Percentiles rank a stretch among this genome's conserved stretches.
These are phyloP conservation scores for Rhagium mordax DNA, from an alignment of 2,888 invertebrate genomes.

Conservation along the genomic window DNA sequence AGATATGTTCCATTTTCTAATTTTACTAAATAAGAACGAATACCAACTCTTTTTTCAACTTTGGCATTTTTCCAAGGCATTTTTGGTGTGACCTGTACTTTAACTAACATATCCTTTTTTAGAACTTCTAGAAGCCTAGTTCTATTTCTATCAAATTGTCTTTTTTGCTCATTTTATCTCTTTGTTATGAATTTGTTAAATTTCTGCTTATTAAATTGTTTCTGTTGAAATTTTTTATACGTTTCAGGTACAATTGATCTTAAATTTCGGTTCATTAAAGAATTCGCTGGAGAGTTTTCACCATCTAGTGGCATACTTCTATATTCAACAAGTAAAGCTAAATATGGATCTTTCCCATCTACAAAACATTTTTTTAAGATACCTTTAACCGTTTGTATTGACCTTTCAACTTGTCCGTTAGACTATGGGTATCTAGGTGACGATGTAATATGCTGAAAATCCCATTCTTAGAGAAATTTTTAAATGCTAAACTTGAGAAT, in stretches of 20 bases:
- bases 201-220: conserved; percentile 15
- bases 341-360: conserved; percentile 45
- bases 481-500: conserved; percentile 31
- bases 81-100: conserved; percentile 8
- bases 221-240: conserved; percentile 25
- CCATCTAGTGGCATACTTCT: conserved; percentile 48
- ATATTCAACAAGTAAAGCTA: conserved; percentile 45
- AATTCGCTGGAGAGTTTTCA: conserved; percentile 48
- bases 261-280: conserved; percentile 51
- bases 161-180: neutral
- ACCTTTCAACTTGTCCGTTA: conserved; percentile 40
- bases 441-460: conserved; percentile 33
- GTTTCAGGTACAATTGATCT: conserved; percentile 33
- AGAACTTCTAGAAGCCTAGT: neutral
- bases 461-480: conserved; percentile 34
- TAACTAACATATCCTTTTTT: neutral
- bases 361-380: no score
- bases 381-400: conserved; percentile 49
- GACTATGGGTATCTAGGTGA: conserved; percentile 35
- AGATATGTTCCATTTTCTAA: conserved; percentile 24
- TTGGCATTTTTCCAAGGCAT: conserved; percentile 14
- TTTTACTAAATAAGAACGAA: conserved; percentile 18
- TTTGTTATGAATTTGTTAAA: neutral
- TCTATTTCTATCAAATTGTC: neutral
- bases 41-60: conserved; percentile 13